Conservation (phyloP, 2,113 vertebrate genomes). For the Pycnonotus jocosus region DNA sequence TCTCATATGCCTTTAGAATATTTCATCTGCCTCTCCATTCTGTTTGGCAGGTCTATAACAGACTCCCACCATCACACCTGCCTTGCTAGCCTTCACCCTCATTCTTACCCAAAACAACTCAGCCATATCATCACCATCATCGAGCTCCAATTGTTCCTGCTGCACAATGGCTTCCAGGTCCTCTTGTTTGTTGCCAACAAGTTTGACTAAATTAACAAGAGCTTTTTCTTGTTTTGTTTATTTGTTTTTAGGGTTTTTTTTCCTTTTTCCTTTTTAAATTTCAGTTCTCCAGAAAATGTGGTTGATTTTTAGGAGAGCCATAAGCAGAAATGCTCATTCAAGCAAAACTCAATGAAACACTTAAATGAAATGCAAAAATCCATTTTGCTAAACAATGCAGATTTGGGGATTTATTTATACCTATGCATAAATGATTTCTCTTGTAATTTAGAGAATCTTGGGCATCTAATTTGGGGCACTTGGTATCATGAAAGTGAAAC, state of each 20-base stretch:
- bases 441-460: neutral
- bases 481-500: neutral
- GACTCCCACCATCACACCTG: neutral
- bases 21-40: neutral
- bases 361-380: neutral
- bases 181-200: neutral
- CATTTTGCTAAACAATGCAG: neutral
- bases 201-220: neutral
- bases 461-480: neutral
- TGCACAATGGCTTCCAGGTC: neutral
- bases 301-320: neutral
- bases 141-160: neutral
- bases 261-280: neutral
- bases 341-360: neutral
- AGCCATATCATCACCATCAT: neutral
- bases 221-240: neutral
- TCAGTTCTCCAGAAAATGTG: neutral
- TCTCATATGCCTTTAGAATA: neutral
- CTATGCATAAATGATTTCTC: neutral
- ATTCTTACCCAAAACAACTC: neutral
- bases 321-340: neutral
- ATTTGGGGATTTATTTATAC: neutral
- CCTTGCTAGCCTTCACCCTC: neutral
- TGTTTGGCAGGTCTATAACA: neutral
- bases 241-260: neutral